These are phyloP conservation scores for Lithobius niger DNA, from an alignment of 1,140 invertebrate species.

Conservation along the genomic window DNA sequence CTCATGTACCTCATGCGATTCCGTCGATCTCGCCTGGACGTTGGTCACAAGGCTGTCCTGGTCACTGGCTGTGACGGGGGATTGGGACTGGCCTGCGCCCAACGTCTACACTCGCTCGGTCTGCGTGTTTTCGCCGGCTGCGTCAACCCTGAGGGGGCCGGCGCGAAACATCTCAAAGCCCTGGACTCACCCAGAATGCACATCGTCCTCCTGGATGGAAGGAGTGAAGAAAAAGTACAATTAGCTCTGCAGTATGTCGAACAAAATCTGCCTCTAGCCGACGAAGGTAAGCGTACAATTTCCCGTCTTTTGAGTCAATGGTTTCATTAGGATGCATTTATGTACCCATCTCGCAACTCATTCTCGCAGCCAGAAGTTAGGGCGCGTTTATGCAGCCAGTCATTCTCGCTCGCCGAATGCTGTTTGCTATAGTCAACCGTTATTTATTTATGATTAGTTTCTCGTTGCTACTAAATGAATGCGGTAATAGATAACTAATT, in stretches of 20 bases:
- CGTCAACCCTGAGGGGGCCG: slow-evolving; percentile 41
- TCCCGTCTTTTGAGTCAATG: too few relatives aligned
- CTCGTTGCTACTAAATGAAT: too few relatives aligned
- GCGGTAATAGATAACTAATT: too few relatives aligned
- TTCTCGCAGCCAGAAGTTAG: too few relatives aligned
- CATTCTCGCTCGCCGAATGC: too few relatives aligned
- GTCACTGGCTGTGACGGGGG: slow-evolving; percentile 73
- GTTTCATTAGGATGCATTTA: too few relatives aligned
- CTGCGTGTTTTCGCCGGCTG: slow-evolving; percentile 71
- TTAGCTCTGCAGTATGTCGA: slow-evolving; percentile 57
- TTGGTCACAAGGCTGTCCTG: slow-evolving; percentile 60
- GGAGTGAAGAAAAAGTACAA: slow-evolving; percentile 55
- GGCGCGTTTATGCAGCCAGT: too few relatives aligned
- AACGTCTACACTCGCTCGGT: slow-evolving; percentile 57
- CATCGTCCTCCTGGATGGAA: slow-evolving; percentile 55
- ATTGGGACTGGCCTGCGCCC: slow-evolving; percentile 56
- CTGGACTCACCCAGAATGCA: slow-evolving; percentile 57
- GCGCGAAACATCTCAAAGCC: slow-evolving; percentile 54
- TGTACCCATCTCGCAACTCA: too few relatives aligned
- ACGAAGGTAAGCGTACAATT: slow-evolving; percentile 17
- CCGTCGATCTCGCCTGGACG: slow-evolving; percentile 16
- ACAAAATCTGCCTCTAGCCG: slow-evolving; percentile 54
- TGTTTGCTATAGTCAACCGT: too few relatives aligned
- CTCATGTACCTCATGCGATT: slow-evolving; percentile 4
- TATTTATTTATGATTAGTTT: too few relatives aligned